phyloP scores from a whole-genome alignment of 2,113 vertebrate species.

The Asarcornis scutulata region DNA sequence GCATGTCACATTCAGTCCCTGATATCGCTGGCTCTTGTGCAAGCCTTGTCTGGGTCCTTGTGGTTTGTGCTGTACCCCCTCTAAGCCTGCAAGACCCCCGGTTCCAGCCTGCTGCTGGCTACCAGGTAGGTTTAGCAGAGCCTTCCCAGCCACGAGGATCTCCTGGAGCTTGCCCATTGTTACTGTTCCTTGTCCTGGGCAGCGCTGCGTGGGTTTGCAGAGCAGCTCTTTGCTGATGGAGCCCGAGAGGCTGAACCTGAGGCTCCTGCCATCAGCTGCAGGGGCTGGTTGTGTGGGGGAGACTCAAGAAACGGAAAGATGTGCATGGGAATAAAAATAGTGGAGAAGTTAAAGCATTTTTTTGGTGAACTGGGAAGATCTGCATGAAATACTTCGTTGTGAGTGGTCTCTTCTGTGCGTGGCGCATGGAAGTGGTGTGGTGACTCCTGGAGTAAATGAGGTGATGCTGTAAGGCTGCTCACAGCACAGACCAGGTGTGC shows the following conservation, averaged over 20 bases:
- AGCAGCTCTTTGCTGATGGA: fast-evolving
- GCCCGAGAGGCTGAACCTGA: background rate
- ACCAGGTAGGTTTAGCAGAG: fast-evolving
- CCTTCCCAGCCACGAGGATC: background rate
- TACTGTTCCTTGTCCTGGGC: background rate
- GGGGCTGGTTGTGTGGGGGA: background rate
- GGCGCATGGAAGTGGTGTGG: background rate
- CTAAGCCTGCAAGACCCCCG: background rate
- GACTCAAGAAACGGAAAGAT: background rate
- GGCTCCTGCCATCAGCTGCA: background rate
- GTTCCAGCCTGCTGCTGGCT: background rate
- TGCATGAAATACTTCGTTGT: background rate
- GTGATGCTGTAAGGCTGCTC: background rate
- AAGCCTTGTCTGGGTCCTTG: fast-evolving
- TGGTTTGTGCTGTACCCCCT: fast-evolving
- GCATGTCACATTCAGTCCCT: fast-evolving
- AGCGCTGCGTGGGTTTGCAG: background rate
- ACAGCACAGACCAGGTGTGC: background rate
- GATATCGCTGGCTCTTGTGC: background rate
- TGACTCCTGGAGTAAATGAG: background rate
- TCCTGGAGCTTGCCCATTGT: background rate
- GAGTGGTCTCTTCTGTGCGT: background rate
- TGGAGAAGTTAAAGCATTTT: background rate
- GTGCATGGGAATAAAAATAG: background rate
- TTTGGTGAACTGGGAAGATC: background rate